These are phyloP conservation scores for Ctenopoma multispine DNA, from an alignment of 2,797 vertebrate species.

Conservation along the genomic window DNA sequence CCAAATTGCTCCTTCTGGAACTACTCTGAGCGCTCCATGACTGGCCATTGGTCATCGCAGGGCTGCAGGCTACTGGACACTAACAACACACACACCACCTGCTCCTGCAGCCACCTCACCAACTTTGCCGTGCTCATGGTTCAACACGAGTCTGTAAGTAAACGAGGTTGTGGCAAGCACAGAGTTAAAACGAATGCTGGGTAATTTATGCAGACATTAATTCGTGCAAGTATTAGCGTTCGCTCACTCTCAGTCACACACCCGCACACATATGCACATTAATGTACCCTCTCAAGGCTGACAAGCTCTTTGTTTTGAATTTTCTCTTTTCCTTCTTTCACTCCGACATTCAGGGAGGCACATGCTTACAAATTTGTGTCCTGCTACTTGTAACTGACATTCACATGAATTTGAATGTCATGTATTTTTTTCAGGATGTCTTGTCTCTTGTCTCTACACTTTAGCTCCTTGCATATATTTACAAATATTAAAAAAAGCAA, in stretches of 20 bases:
- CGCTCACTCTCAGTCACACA: conserved; percentile 63
- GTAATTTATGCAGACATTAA: conserved; percentile 72
- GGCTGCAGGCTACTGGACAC: conserved; percentile 92
- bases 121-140: conserved; percentile 96
- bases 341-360: conserved; percentile 68
- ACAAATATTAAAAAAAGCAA: conserved; percentile 80
- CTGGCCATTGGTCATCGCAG: conserved; percentile 94
- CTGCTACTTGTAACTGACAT: conserved; percentile 79
- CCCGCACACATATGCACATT: conserved; percentile 66
- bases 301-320: conserved; percentile 81
- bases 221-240: conserved; percentile 54
- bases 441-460: conserved; percentile 80
- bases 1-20: conserved; percentile 98
- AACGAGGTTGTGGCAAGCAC: conserved; percentile 43
- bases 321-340: conserved; percentile 66
- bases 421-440: conserved; percentile 74
- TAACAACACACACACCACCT: conserved; percentile 94
- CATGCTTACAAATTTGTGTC: conserved; percentile 78
- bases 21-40: conserved; percentile 96
- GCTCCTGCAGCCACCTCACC: conserved; percentile 96
- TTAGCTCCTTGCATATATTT: conserved; percentile 82
- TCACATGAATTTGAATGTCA: conserved; percentile 83
- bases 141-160: conserved; percentile 88
- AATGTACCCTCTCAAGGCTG: conserved; percentile 70
- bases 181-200: conserved; percentile 43